phyloP scores from a whole-genome alignment of 2,888 invertebrate genomes.

The Bellardia bayeri region DNA sequence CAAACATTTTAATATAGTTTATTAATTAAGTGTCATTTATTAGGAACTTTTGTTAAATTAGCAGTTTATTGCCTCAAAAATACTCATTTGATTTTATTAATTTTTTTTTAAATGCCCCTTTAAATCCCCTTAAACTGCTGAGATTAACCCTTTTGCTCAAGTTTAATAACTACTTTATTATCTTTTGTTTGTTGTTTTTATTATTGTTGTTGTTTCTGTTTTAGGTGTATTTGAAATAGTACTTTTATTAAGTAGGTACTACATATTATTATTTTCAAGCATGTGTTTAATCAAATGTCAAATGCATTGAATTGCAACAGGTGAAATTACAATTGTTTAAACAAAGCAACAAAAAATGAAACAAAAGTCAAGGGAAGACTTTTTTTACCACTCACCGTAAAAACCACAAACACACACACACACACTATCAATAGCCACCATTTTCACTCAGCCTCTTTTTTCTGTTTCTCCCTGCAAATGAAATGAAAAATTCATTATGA shows the following conservation, averaged over 20 bases:
- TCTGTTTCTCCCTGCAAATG: not conserved
- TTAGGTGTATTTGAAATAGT: constrained; percentile 27
- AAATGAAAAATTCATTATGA: not conserved
- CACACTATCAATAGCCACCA: not conserved
- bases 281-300: constrained; percentile 69
- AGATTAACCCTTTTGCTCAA: not conserved
- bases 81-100: too few relatives aligned
- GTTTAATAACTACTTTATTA: constrained; percentile 1
- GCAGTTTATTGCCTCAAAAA: not conserved
- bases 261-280: constrained; percentile 57
- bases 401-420: not conserved
- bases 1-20: not conserved
- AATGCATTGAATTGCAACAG: constrained; percentile 71
- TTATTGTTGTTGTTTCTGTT: constrained; percentile 39
- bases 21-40: not conserved
- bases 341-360: not conserved
- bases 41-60: not conserved
- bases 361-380: not conserved
- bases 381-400: not conserved
- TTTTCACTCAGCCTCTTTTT: not conserved
- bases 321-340: constrained; percentile 53
- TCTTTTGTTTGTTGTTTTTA: not conserved
- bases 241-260: constrained; percentile 45
- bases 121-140: too few relatives aligned
- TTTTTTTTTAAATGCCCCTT: too few relatives aligned